Percentiles rank a stretch among this genome's conserved stretches.
Evolutionary conservation across 2,888 invertebrate genomes (phyloP).

Genomic region (Tribolium freemani): DNA sequence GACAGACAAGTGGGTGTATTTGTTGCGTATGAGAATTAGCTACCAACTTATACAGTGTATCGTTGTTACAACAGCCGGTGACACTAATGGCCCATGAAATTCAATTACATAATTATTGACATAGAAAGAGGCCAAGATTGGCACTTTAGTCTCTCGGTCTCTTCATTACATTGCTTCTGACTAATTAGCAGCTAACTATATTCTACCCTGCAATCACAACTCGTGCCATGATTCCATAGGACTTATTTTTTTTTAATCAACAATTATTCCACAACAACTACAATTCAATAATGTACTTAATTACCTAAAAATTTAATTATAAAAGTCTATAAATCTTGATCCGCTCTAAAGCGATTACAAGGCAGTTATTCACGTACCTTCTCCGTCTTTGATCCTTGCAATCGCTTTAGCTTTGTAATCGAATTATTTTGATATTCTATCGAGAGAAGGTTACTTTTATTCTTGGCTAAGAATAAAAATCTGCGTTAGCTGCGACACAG

Average conservation of each 20-base stretch:
- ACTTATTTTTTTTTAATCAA: background rate
- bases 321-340: constrained; percentile 45
- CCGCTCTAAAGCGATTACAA: constrained; percentile 40
- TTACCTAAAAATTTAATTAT: constrained; percentile 29
- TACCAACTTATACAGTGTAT: constrained; percentile 12
- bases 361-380: constrained; percentile 12
- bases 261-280: background rate
- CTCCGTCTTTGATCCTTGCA: constrained; percentile 50
- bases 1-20: background rate
- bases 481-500: no score
- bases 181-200: constrained; percentile 48
- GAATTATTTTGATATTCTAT: constrained; percentile 42
- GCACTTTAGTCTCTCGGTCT: constrained; percentile 54
- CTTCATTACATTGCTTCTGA: constrained; percentile 46
- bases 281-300: background rate
- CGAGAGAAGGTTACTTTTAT: constrained; percentile 28
- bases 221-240: background rate
- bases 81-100: constrained; percentile 61
- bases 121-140: constrained; percentile 58
- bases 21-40: constrained; percentile 1
- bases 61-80: constrained; percentile 39
- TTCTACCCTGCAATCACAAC: constrained; percentile 14
- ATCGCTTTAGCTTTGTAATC: constrained; percentile 48
- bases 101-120: constrained; percentile 60
- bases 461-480: constrained; percentile 17